Percentiles rank a stretch among this genome's conserved stretches.
Evolutionary conservation across 2,797 vertebrate genomes (phyloP).

Genomic region (Catharus ustulatus): DNA sequence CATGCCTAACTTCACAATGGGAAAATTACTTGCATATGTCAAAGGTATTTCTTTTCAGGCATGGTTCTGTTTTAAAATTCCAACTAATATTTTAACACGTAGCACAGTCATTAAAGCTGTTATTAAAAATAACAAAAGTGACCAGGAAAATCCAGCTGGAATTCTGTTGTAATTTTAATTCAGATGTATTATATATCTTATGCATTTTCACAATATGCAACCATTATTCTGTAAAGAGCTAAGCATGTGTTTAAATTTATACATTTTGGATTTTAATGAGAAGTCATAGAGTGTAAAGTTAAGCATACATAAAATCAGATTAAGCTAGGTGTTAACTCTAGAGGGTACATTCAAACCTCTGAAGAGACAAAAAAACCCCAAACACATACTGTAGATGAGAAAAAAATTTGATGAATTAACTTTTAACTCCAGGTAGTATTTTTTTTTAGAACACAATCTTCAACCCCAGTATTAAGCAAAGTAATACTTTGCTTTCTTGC

Average conservation of each 20-base stretch:
- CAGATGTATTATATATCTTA: conserved; percentile 36
- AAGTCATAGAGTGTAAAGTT: conserved; percentile 53
- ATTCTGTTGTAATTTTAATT: conserved; percentile 55
- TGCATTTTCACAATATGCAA: conserved; percentile 61
- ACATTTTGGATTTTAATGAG: conserved; percentile 63
- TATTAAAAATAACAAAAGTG: conserved; percentile 61
- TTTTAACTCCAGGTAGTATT: conserved; percentile 10
- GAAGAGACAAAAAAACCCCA: not conserved
- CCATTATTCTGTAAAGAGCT: conserved; percentile 54
- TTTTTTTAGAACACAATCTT: conserved; percentile 4
- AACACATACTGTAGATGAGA: not conserved
- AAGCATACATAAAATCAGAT: conserved; percentile 56
- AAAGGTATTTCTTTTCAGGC: not conserved
- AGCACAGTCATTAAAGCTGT: not conserved
- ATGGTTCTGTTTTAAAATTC: not conserved
- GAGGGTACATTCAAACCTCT: conserved; percentile 39
- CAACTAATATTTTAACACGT: not conserved
- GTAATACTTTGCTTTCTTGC: not conserved
- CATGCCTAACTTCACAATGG: not conserved
- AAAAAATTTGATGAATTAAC: conserved; percentile 43
- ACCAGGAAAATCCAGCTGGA: conserved; percentile 50
- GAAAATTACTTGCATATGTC: not conserved
- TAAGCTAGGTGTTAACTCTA: conserved; percentile 39
- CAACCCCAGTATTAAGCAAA: not conserved
- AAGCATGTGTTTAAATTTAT: conserved; percentile 63